Evolutionary conservation across 2,113 vertebrate genomes (phyloP).

Genomic region (Tragelaphus scriptus): DNA sequence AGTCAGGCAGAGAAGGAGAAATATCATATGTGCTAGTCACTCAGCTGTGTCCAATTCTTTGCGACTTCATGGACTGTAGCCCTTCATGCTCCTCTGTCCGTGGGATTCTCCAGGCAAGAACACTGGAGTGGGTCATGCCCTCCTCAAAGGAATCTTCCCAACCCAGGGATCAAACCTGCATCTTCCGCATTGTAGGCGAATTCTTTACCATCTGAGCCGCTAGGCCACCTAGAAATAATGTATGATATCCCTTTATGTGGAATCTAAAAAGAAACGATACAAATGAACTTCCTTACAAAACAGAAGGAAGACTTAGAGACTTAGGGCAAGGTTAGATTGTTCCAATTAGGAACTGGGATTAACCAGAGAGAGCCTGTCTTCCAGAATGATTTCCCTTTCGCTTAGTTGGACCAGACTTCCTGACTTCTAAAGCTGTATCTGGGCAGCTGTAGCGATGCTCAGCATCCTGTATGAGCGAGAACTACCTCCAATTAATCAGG

Average conservation of each 20-base stretch:
- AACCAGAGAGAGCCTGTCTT: constrained; percentile 12
- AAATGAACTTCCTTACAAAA: not conserved
- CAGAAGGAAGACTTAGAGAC: not conserved
- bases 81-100: not conserved
- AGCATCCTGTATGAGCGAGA: not conserved
- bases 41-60: not conserved
- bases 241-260: not conserved
- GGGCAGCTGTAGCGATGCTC: not conserved
- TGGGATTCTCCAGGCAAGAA: not conserved
- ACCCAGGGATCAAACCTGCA: not conserved
- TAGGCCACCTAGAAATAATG: not conserved
- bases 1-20: not conserved
- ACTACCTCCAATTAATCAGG: not conserved
- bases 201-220: not conserved
- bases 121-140: not conserved
- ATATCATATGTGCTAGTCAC: not conserved
- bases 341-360: constrained; percentile 56
- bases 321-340: not conserved
- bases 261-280: not conserved
- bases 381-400: not conserved
- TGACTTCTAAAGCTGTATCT: not conserved
- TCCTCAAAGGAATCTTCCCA: not conserved
- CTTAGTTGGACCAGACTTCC: not conserved
- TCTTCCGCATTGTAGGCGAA: not conserved
- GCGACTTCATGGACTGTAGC: not conserved